Evolutionary conservation across 2,888 invertebrate species (phyloP), one percentile per base, ranked within the genome.

Genomic region (Drosophila fulvimacula): DNA sequence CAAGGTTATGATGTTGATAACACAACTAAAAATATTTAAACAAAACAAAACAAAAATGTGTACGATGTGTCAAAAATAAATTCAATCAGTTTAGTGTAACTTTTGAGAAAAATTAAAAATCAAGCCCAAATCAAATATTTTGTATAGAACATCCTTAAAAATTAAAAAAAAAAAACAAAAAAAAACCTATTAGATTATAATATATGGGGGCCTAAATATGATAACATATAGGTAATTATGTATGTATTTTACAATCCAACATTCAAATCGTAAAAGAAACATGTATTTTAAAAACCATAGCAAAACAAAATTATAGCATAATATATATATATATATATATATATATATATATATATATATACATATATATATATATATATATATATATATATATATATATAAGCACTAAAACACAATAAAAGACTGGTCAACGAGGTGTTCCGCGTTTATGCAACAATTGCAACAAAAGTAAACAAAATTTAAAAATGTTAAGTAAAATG

Each of bases 371-470:
- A 39, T 39, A 19, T 39, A 39, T 41, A 41, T 19, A 19, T 41
- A 19, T 17, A 19, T 19, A 19, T 41, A 19, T 19, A 19, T 41
- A 11, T 17, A 46, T 17, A 30, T 48, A 30, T 13, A 32, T 30
- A 80, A 81, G 81, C 85, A 80, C 66, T 75, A 77, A 81, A 90
- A 79, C 81, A 84, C 92, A 92, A 91, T 91, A 88, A 91, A 92
- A 92, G 92, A 92, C 92, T 92, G 92, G 92, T 91, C 89, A 92
- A 91, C 92, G 91, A 92, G 92, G 92, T 92, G 92, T 92, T 92
- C 92, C 92, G 92, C 90, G 90, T 91, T 91, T 91, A 90, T 92
- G 91, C 90, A 91, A 91, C 80, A 84, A 88, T 84, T 86, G 75
- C 74, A 78, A 81, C 67, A 84, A 83, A 73, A 70, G 59, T 65